phyloP scores from a whole-genome alignment of 2,113 vertebrate genomes.

The Paralichthys olivaceus region DNA sequence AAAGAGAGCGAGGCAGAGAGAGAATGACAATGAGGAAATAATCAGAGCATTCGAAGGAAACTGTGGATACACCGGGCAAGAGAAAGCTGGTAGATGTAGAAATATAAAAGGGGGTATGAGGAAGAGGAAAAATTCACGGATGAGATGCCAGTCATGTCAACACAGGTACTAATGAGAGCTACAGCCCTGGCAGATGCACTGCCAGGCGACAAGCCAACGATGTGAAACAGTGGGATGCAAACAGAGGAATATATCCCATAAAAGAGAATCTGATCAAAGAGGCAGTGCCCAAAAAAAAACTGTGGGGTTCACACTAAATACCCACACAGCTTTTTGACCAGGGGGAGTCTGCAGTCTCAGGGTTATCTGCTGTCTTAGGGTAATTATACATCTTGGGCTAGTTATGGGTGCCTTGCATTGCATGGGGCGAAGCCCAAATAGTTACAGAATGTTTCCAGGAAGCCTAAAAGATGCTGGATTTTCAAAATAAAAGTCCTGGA shows the following conservation, averaged over 20 bases:
- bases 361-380: not conserved
- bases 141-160: slow-evolving; percentile 65
- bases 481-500: no score
- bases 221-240: slow-evolving; percentile 57
- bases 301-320: slow-evolving; percentile 42
- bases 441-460: no score
- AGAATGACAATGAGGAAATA: slow-evolving; percentile 30
- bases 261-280: slow-evolving; percentile 56
- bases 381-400: not conserved
- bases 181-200: slow-evolving; percentile 40
- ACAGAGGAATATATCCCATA: slow-evolving; percentile 24
- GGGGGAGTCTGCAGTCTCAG: not conserved
- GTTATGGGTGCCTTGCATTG: no score
- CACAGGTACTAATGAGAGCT: slow-evolving; percentile 68
- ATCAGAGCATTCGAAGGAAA: slow-evolving; percentile 21
- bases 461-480: no score
- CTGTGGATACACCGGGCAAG: slow-evolving; percentile 5
- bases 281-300: slow-evolving; percentile 18
- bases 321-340: slow-evolving; percentile 4
- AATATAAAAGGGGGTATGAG: not conserved
- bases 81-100: slow-evolving; percentile 20
- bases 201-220: slow-evolving; percentile 43
- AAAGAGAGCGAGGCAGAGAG: slow-evolving; percentile 10
- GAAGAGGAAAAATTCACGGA: slow-evolving; percentile 51
- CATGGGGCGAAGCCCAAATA: no score